These are phyloP conservation scores for Linnaemya vulpina DNA, from an alignment of 2,888 invertebrate genomes.

Conservation along the genomic window DNA sequence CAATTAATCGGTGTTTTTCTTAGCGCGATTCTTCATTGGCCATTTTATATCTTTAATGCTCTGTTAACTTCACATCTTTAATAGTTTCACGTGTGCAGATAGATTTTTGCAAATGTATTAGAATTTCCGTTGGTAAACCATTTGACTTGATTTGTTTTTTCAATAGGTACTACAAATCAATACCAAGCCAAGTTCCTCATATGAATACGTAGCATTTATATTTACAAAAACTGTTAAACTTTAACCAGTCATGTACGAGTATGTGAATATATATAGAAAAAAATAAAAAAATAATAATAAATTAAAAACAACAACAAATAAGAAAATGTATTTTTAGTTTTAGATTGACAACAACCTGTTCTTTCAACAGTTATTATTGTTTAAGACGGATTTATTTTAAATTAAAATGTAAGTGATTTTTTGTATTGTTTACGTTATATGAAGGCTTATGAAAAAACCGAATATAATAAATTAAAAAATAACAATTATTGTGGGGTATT, in stretches of 20 bases:
- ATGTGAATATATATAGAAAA: constrained; percentile 36
- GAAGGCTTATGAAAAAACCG: constrained; percentile 46
- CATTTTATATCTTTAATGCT: background rate
- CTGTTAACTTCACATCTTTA: constrained; percentile 6
- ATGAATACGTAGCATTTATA: background rate
- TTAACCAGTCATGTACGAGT: constrained; percentile 66
- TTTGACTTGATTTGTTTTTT: constrained; percentile 38
- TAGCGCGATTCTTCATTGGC: background rate
- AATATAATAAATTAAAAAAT: constrained; percentile 37
- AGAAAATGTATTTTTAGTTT: constrained; percentile 33
- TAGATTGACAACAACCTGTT: constrained; percentile 72
- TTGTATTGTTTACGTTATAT: constrained; percentile 24
- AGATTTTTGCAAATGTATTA: background rate
- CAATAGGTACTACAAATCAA: background rate
- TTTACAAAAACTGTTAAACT: constrained; percentile 56
- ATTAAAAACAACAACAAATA: constrained; percentile 8
- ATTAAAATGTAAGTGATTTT: constrained; percentile 59
- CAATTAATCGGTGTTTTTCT: too few relatives aligned
- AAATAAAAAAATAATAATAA: too few relatives aligned
- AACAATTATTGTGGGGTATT: constrained; percentile 42
- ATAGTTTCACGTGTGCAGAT: background rate
- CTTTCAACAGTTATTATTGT: constrained; percentile 70
- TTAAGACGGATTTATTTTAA: constrained; percentile 72
- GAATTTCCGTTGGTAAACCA: constrained; percentile 20
- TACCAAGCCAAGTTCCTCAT: background rate